Conservation (phyloP, 2,797 vertebrate genomes). For the Acrossocheilus wenchowensis region DNA sequence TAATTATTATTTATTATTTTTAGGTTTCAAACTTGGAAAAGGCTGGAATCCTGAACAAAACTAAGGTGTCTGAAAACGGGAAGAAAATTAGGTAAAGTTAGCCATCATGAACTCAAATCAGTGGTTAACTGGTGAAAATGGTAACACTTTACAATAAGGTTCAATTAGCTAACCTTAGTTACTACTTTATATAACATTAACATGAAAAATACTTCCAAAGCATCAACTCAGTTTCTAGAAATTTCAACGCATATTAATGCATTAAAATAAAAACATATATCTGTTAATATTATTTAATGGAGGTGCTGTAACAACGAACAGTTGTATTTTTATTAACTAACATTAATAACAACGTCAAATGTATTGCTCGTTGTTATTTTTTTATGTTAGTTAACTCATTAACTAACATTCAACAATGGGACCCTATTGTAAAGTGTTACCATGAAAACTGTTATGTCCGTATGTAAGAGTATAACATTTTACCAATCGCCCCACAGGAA, state of each 20-base stretch:
- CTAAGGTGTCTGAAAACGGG: conserved; percentile 89
- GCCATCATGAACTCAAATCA: neutral
- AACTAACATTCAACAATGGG: neutral
- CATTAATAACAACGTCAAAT: neutral
- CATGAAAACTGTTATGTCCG: neutral
- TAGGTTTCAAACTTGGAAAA: conserved; percentile 91
- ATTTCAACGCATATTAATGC: neutral
- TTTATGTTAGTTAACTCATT: neutral
- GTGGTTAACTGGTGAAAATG: too few species aligned
- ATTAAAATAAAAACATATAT: neutral
- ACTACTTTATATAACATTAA: neutral
- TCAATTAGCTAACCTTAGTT: neutral
- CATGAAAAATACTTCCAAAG: neutral
- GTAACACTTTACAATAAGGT: neutral
- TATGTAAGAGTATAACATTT: neutral
- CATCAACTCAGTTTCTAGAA: neutral
- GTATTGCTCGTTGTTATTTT: neutral
- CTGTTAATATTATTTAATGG: neutral
- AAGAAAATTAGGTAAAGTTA: conserved; percentile 86
- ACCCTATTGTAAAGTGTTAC: neutral
- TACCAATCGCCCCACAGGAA: conserved; percentile 77
- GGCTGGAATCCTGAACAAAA: conserved; percentile 91
- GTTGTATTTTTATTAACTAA: neutral
- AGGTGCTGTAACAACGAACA: neutral
- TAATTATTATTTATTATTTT: conserved; percentile 28